These are phyloP conservation scores for Cheilosia scutellata DNA, from an alignment of 2,888 invertebrate genomes.

Conservation along the genomic window DNA sequence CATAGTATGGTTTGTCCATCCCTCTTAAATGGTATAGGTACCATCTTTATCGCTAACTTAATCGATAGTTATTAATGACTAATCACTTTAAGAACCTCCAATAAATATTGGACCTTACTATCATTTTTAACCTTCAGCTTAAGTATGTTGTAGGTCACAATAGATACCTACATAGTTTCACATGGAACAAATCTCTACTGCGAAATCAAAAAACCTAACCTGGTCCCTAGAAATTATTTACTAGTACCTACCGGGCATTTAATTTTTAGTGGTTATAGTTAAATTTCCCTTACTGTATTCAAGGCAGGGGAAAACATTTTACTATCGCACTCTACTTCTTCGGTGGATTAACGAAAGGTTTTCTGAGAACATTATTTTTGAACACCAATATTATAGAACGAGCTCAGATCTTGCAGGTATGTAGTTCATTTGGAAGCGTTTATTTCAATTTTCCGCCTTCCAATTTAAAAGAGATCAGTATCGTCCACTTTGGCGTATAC, in stretches of 20 bases:
- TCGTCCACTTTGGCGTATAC: background rate
- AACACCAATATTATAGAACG: slow-evolving; percentile 24
- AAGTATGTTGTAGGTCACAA: no score
- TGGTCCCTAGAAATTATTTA: no score
- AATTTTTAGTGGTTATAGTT: background rate
- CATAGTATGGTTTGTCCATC: no score
- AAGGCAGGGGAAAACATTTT: background rate
- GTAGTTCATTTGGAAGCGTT: slow-evolving; percentile 47
- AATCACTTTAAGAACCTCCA: no score
- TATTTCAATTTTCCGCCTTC: slow-evolving; percentile 48
- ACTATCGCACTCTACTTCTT: slow-evolving; percentile 2
- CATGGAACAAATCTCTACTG: no score
- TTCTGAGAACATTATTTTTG: slow-evolving; percentile 1
- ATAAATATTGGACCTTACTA: no score
- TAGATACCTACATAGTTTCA: no score
- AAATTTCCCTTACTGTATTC: background rate
- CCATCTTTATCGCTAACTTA: no score
- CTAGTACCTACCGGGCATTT: background rate
- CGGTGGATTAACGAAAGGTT: slow-evolving; percentile 46
- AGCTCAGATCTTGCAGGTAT: slow-evolving; percentile 13
- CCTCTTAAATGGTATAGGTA: no score
- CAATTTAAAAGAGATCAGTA: slow-evolving; percentile 33
- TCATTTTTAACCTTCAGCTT: no score
- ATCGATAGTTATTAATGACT: no score
- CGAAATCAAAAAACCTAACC: no score